These are phyloP conservation scores for Ciconia nigra DNA, from an alignment of 2,797 vertebrate species.

Conservation along the genomic window DNA sequence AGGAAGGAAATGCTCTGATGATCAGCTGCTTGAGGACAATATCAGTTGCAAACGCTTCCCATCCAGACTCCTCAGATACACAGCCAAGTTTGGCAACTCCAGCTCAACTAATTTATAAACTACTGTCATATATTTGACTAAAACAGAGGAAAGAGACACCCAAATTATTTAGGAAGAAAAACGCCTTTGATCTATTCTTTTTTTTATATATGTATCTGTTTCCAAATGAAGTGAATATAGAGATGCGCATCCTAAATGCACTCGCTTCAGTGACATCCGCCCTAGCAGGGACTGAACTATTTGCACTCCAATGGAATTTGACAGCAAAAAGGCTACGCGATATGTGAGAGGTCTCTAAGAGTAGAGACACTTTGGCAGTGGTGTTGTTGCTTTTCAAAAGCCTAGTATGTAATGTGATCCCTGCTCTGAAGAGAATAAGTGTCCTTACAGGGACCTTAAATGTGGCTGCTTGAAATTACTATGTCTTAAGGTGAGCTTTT, in stretches of 20 bases:
- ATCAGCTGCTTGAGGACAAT: constrained; percentile 39
- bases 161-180: constrained; percentile 1
- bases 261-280: constrained; percentile 74
- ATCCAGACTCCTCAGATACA: constrained; percentile 33
- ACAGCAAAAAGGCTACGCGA: constrained; percentile 71
- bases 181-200: neutral
- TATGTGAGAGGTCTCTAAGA: constrained; percentile 73
- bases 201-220: neutral
- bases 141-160: neutral
- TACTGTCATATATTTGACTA: constrained; percentile 26
- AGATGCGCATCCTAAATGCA: constrained; percentile 77
- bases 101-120: constrained; percentile 3
- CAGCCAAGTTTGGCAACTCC: constrained; percentile 24
- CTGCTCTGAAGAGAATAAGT: constrained; percentile 44
- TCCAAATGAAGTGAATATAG: constrained; percentile 48
- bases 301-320: constrained; percentile 65
- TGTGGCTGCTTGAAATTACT: neutral
- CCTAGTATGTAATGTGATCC: constrained; percentile 64
- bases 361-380: constrained; percentile 60
- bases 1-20: constrained; percentile 53
- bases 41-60: constrained; percentile 50
- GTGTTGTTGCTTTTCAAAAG: constrained; percentile 74
- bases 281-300: constrained; percentile 65
- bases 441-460: constrained; percentile 4
- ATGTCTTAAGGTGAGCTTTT: neutral